Percentiles rank a stretch among this genome's conserved stretches.
These are phyloP conservation scores for Lochmaea capreae DNA, from an alignment of 2,888 invertebrate species.

Conservation along the genomic window DNA sequence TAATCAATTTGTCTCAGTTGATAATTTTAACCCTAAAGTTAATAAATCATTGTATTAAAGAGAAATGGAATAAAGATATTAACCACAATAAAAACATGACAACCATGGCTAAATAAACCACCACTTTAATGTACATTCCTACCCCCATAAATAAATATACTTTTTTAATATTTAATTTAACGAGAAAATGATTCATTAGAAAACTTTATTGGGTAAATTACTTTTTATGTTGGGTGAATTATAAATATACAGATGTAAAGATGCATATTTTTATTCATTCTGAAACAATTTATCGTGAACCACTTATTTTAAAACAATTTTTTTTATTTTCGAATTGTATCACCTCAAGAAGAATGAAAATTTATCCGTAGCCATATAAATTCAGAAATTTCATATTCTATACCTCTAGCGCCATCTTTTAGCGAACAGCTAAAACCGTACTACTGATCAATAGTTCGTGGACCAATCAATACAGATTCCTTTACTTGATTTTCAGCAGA, in stretches of 20 bases:
- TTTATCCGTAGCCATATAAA: no score
- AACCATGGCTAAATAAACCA: constrained; percentile 9
- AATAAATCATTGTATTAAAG: background rate
- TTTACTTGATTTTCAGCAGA: background rate
- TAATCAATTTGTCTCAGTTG: background rate
- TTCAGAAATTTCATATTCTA: background rate
- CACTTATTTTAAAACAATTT: no score
- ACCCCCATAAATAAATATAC: background rate
- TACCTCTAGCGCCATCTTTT: background rate
- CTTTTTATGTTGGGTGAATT: background rate
- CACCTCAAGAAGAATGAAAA: no score
- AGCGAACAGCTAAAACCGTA: background rate
- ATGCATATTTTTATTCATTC: no score
- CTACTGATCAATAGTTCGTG: background rate
- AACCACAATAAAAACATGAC: constrained; percentile 14
- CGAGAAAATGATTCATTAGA: background rate
- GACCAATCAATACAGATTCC: background rate
- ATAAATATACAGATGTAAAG: background rate
- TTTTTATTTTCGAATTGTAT: no score
- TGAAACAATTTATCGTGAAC: no score
- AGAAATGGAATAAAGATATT: constrained; percentile 2
- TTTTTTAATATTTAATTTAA: background rate
- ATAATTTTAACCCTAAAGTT: background rate
- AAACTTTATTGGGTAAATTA: background rate
- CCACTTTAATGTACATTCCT: background rate